phyloP scores from a whole-genome alignment of 1,140 invertebrate genomes.

The Drosophila eugracilis region DNA sequence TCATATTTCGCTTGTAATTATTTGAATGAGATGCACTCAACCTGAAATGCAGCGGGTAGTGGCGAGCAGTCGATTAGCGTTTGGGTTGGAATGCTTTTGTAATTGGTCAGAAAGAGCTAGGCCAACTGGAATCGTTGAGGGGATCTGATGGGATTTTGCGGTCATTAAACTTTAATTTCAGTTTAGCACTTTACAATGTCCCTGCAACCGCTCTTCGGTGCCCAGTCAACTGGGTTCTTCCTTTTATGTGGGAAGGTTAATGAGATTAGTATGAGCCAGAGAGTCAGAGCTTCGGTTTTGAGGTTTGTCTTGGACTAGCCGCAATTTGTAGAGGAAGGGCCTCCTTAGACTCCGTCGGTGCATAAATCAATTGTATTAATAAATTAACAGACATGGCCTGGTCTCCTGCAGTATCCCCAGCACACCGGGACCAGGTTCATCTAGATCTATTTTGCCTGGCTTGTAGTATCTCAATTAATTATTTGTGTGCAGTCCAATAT shows the following conservation, averaged over 20 bases:
- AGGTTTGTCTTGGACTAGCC: slow-evolving; percentile 18
- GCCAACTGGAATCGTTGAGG: slow-evolving; percentile 31
- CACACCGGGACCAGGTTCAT: not conserved
- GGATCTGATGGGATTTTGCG: slow-evolving; percentile 53
- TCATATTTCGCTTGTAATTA: slow-evolving; percentile 81
- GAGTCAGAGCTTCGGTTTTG: slow-evolving; percentile 13
- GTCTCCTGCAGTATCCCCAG: slow-evolving; percentile 7
- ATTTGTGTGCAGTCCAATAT: slow-evolving; percentile 71
- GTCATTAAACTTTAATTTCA: slow-evolving; percentile 63
- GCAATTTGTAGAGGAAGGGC: not conserved
- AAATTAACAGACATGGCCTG: slow-evolving; percentile 63
- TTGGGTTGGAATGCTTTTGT: slow-evolving; percentile 71
- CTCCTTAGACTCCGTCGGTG: slow-evolving; percentile 61
- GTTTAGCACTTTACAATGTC: slow-evolving; percentile 49
- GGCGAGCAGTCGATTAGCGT: slow-evolving; percentile 47
- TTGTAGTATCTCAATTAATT: slow-evolving; percentile 78
- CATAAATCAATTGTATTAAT: slow-evolving; percentile 82
- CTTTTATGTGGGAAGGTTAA: slow-evolving; percentile 55
- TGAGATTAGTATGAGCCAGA: slow-evolving; percentile 42
- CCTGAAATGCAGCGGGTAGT: slow-evolving; percentile 54
- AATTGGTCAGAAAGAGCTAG: slow-evolving; percentile 64
- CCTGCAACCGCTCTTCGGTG: slow-evolving; percentile 8
- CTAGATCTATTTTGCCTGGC: slow-evolving; percentile 25
- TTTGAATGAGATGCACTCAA: slow-evolving; percentile 81
- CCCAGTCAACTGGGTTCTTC: slow-evolving; percentile 35